phyloP scores from a whole-genome alignment of 2,888 invertebrate species.

The Dryobotodes eremita region DNA sequence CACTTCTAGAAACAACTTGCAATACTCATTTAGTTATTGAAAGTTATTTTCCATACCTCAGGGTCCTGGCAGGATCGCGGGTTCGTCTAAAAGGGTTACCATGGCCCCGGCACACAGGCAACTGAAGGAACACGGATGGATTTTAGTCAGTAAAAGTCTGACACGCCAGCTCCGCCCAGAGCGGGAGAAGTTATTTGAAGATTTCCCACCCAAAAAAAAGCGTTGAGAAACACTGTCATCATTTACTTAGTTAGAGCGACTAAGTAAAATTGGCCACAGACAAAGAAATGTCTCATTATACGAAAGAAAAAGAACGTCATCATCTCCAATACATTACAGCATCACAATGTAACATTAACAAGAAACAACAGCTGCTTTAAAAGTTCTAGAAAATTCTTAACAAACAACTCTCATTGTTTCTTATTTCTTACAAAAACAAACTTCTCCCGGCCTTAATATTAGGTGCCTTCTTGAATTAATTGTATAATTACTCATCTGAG shows the following conservation, averaged over 20 bases:
- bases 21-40: background rate
- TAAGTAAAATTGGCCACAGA: background rate
- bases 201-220: no score
- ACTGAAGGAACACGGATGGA: no score
- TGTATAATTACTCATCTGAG: conserved; percentile 83
- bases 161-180: no score
- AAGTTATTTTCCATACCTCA: background rate
- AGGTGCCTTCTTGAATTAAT: conserved; percentile 86
- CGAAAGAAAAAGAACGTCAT: conserved; percentile 10
- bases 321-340: conserved; percentile 50
- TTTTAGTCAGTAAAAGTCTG: no score
- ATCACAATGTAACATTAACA: conserved; percentile 58
- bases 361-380: conserved; percentile 70
- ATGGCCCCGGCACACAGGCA: no score
- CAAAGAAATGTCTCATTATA: conserved; percentile 11
- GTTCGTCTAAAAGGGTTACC: no score
- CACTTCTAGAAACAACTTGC: background rate
- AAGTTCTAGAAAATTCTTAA: conserved; percentile 74
- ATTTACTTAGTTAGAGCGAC: background rate
- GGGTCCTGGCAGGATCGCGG: background rate
- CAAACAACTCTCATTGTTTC: conserved; percentile 81
- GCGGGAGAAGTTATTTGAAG: no score
- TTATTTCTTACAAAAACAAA: conserved; percentile 82
- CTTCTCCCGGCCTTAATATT: conserved; percentile 78
- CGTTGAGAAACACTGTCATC: no score